Evolutionary conservation across 2,797 vertebrate species (phyloP).

Genomic region (Astyanax mexicanus): DNA sequence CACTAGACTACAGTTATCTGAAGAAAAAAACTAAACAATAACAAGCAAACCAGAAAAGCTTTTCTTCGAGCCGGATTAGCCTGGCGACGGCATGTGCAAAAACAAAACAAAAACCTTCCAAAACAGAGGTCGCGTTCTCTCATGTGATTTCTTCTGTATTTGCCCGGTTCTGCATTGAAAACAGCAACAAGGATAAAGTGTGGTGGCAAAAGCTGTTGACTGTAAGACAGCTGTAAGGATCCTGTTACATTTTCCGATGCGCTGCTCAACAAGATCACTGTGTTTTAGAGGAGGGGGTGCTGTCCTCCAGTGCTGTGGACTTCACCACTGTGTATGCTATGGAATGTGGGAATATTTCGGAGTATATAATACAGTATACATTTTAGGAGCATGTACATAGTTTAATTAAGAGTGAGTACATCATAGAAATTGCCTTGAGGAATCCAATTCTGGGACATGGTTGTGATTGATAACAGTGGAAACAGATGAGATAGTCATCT

Average conservation of each 20-base stretch:
- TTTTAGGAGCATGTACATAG: background rate
- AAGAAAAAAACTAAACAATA: slow-evolving; percentile 40
- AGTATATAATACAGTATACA: background rate
- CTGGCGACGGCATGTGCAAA: slow-evolving; percentile 27
- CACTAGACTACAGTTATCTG: background rate
- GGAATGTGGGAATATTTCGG: background rate
- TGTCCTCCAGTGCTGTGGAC: slow-evolving; percentile 17
- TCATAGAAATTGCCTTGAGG: background rate
- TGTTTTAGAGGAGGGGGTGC: slow-evolving; percentile 15
- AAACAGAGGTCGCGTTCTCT: slow-evolving; percentile 12
- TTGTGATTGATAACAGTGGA: background rate
- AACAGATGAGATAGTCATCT: background rate
- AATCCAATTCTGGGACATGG: background rate
- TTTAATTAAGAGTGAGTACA: background rate
- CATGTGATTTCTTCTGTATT: slow-evolving; percentile 41
- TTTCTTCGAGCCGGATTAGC: slow-evolving; percentile 39
- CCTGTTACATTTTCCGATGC: slow-evolving; percentile 77
- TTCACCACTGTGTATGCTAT: slow-evolving; percentile 30
- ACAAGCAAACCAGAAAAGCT: slow-evolving; percentile 53
- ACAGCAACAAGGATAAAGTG: slow-evolving; percentile 50
- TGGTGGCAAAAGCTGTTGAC: slow-evolving; percentile 59
- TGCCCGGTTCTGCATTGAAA: slow-evolving; percentile 29
- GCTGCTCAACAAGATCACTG: slow-evolving; percentile 49
- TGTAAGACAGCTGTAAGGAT: slow-evolving; percentile 69
- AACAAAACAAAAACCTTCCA: slow-evolving; percentile 21